phyloP scores from a whole-genome alignment of 37 sponge, comb jelly and placozoan species.

The Spongia lamella region DNA sequence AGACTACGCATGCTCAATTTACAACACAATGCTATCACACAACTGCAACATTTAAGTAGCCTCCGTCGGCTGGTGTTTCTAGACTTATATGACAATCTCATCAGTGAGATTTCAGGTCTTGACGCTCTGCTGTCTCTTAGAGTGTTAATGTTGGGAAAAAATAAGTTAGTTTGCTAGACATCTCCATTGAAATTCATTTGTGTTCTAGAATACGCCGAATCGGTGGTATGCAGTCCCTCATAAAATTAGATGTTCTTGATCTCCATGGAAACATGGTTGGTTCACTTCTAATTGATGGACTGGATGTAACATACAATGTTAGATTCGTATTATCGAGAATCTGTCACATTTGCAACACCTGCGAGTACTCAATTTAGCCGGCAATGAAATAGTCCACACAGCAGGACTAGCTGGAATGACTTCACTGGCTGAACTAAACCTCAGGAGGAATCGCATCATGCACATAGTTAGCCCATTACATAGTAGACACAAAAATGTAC shows the following conservation, averaged over 20 bases:
- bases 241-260: constrained; percentile 93
- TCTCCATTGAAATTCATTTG: background rate
- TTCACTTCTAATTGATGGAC: background rate
- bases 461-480: constrained; percentile 53
- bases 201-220: constrained; percentile 71
- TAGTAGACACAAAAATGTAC: background rate
- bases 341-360: constrained; percentile 73
- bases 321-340: constrained; percentile 82
- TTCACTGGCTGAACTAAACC: constrained; percentile 86
- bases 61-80: constrained; percentile 88
- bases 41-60: constrained; percentile 69
- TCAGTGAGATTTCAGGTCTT: constrained; percentile 87
- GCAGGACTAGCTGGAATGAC: constrained; percentile 60
- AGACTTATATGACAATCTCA: constrained; percentile 93
- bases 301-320: background rate
- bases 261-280: constrained; percentile 92
- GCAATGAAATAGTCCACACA: constrained; percentile 81
- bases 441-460: constrained; percentile 85
- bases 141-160: constrained; percentile 96
- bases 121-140: constrained; percentile 79
- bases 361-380: constrained; percentile 92
- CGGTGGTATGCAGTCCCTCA: constrained; percentile 72
- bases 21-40: constrained; percentile 91
- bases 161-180: constrained; percentile 56
- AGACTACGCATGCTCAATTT: constrained; percentile 87